phyloP scores from a whole-genome alignment of 2,888 invertebrate species.

The Amphipyra berbera region DNA sequence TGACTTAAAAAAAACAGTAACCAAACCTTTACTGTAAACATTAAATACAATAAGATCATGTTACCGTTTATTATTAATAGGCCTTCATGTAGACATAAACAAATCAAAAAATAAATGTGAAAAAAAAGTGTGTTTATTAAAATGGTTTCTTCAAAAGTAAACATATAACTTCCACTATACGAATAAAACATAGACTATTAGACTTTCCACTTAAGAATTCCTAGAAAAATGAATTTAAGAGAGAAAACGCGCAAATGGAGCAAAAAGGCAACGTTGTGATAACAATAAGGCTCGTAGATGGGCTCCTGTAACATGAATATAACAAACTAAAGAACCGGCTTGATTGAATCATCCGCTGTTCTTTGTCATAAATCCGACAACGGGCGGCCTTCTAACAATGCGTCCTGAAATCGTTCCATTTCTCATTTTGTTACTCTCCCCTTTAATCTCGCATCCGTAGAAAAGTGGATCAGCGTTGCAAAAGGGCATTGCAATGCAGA shows the following conservation, averaged over 20 bases:
- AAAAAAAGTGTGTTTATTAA: too few species aligned
- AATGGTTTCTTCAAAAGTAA: too few species aligned
- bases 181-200: constrained; percentile 2
- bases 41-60: too few species aligned
- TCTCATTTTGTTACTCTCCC: constrained; percentile 89
- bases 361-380: constrained; percentile 90
- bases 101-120: neutral
- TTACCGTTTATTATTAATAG: too few species aligned
- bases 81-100: neutral
- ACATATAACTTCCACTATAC: neutral
- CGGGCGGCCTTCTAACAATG: constrained; percentile 88
- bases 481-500: constrained; percentile 87
- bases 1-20: too few species aligned
- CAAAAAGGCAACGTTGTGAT: constrained; percentile 77
- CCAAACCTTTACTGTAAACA: neutral
- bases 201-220: constrained; percentile 16
- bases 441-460: constrained; percentile 89
- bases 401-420: constrained; percentile 89
- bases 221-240: constrained; percentile 44
- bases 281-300: constrained; percentile 84
- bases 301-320: constrained; percentile 85
- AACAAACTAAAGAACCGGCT: constrained; percentile 88
- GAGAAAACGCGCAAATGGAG: constrained; percentile 69
- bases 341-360: constrained; percentile 90
- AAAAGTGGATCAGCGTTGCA: constrained; percentile 89